Evolutionary conservation across 2,797 vertebrate species (phyloP).

Genomic region (Tenualosa thibaudeaui): DNA sequence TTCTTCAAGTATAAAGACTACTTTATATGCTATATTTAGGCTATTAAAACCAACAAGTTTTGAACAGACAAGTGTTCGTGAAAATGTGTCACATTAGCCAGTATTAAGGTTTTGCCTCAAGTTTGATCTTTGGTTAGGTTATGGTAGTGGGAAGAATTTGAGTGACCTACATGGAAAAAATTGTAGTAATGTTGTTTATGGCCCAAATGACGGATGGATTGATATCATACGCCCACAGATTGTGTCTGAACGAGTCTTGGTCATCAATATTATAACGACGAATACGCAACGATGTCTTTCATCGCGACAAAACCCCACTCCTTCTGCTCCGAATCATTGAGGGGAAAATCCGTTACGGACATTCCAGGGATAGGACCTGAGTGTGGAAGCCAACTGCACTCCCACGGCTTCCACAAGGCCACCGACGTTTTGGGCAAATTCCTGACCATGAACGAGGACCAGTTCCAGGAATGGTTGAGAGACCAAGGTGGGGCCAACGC

Average conservation of each 20-base stretch:
- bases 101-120: too few species aligned
- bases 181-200: too few species aligned
- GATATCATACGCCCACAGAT: background rate
- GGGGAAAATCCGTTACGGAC: constrained; percentile 1
- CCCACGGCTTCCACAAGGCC: background rate
- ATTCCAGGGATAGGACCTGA: constrained; percentile 18
- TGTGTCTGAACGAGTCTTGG: background rate
- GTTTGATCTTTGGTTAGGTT: too few species aligned
- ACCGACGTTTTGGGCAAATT: constrained; percentile 16
- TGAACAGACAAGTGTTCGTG: too few species aligned
- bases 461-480: constrained; percentile 21
- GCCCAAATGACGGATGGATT: too few species aligned
- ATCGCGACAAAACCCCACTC: constrained; percentile 7
- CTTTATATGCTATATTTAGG: too few species aligned
- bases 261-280: too few species aligned
- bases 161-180: too few species aligned
- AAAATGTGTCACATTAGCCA: too few species aligned
- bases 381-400: background rate
- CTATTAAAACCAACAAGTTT: too few species aligned
- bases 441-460: background rate
- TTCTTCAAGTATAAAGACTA: too few species aligned
- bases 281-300: background rate
- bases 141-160: too few species aligned
- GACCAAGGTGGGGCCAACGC: constrained; percentile 12
- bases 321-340: constrained; percentile 17